Base-by-base conservation (phyloP, 2,113 vertebrate genomes). In the Nothocercus nigrocapillus region DNA sequence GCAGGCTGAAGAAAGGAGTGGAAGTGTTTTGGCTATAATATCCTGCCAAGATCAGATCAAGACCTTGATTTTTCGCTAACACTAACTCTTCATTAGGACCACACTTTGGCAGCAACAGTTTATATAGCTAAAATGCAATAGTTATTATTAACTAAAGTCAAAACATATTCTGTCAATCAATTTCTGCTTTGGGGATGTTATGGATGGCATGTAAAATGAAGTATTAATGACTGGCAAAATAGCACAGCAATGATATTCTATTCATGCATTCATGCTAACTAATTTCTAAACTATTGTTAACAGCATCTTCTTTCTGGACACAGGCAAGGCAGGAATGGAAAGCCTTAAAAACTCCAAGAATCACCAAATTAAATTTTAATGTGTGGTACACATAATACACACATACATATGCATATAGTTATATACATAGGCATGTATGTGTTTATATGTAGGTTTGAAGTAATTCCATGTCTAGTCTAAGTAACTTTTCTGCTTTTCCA, bases 201-300 rank as follows among this genome's bases (percentile, higher is more conserved):
- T 56, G 77, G 34, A 64, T 79, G 77, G 42, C 42, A 78, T 64
- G 28, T 90, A 90, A 89, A 93, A 90, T 78, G 53, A 89, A 95
- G 77, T 89, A 90, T 69, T 74, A 76, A 84, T 62, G 70, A 74
- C 49, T 74, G 58, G 77, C 76, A 85, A 90, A 93, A 78, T 44
- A 94, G 47, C 45, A 64, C 44, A 47, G 77, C 62, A 82, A 44
- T 68, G 56, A 64, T 89, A 79, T 86, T 86, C 69, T 87, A 27
- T 87, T 95, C 73, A 77, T 84, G 64, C 90, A 80, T 36, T 44
- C 49, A 53, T 13, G 30, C 42, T 81, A 42, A 6, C 38, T 84
- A 6, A 19, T 84, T 97, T 76, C 81, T 53, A 61, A 82, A 42
- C 51, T 87, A 61, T 74, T 93, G 82, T 82, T 78, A 88, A 72